Evolutionary conservation across 2,797 vertebrate species (phyloP).

Genomic region (Malurus splendens): DNA sequence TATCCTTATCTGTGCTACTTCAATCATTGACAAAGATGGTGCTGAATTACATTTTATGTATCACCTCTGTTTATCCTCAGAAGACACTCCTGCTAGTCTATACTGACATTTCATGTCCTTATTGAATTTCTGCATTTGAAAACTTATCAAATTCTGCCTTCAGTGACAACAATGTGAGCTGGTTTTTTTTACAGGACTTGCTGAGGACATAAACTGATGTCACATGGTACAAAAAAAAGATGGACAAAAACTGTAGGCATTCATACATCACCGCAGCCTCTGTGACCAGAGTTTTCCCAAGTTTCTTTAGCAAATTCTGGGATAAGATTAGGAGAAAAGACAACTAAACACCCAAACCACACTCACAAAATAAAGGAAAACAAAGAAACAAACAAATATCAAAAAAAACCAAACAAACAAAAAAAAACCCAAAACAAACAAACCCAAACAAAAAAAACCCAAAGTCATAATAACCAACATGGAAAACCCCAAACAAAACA

Average conservation of each 20-base stretch:
- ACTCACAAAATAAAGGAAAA: not conserved
- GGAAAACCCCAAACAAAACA: accelerated
- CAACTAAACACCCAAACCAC: not conserved
- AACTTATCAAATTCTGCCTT: not conserved
- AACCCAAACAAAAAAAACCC: not conserved
- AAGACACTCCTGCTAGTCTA: not conserved
- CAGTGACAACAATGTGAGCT: not conserved
- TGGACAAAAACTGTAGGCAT: not conserved
- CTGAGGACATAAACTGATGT: not conserved
- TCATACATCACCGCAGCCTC: not conserved
- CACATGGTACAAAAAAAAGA: not conserved
- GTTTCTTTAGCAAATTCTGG: not conserved
- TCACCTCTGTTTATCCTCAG: not conserved
- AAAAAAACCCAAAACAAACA: not conserved
- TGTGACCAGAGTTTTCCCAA: not conserved
- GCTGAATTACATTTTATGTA: not conserved
- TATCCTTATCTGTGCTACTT: not conserved
- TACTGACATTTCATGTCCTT: not conserved
- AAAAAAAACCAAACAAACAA: not conserved
- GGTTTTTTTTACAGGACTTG: not conserved
- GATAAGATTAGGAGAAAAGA: not conserved
- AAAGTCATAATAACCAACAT: not conserved
- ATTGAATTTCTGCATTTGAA: not conserved
- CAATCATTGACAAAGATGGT: not conserved
- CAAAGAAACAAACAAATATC: not conserved